Evolutionary conservation across 2,113 vertebrate species (phyloP).

Genomic region (Galbula dea): DNA sequence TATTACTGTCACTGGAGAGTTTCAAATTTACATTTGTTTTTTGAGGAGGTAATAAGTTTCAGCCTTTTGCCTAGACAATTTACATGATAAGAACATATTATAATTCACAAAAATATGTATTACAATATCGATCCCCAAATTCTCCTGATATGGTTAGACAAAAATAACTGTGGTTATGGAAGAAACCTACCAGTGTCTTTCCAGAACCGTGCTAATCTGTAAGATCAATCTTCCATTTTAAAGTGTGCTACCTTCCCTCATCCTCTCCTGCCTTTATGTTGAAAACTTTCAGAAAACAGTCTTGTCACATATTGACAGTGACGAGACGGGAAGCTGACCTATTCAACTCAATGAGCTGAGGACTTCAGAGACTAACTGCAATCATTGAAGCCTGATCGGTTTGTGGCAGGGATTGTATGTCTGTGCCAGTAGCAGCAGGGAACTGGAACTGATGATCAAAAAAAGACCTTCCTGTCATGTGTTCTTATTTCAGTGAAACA

Average conservation of each 20-base stretch:
- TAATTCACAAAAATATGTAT: neutral
- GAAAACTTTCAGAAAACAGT: conserved; percentile 21
- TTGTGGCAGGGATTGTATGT: neutral
- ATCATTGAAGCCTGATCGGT: neutral
- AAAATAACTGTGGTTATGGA: neutral
- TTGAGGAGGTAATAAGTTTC: neutral
- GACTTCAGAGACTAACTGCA: conserved; percentile 8
- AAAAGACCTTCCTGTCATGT: neutral
- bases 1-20: neutral
- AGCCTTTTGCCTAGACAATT: neutral
- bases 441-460: neutral
- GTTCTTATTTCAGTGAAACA: neutral
- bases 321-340: neutral
- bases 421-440: neutral
- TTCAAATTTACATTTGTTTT: neutral
- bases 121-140: neutral
- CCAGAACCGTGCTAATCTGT: neutral
- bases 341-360: neutral
- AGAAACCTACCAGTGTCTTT: neutral
- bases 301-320: conserved; percentile 31
- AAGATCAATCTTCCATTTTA: conserved; percentile 14
- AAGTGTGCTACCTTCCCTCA: neutral
- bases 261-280: neutral
- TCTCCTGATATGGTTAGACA: neutral
- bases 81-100: neutral